Conservation (phyloP, 2,888 invertebrate genomes). For the Antitype chi region DNA sequence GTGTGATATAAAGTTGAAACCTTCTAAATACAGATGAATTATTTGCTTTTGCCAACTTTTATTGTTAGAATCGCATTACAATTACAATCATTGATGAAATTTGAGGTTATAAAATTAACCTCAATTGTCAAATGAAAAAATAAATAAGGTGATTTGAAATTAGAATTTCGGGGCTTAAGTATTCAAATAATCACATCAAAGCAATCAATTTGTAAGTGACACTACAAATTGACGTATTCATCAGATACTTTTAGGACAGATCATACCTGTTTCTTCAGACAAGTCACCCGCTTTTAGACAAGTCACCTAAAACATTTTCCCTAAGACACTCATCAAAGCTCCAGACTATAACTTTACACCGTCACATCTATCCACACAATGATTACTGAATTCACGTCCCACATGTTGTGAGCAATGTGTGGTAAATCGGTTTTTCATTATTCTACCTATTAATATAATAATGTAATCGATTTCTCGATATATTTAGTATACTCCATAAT, state of each 20-base stretch:
- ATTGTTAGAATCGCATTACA: not conserved
- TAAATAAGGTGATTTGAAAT: not conserved
- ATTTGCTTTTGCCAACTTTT: not conserved
- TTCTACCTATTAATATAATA: slow-evolving; percentile 3
- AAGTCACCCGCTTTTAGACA: too few relatives aligned
- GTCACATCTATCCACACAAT: slow-evolving; percentile 3
- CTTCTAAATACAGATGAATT: too few relatives aligned
- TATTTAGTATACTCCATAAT: slow-evolving; percentile 20
- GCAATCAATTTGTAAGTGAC: not conserved
- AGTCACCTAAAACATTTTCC: not conserved
- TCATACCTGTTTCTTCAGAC: not conserved
- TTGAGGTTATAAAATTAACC: not conserved
- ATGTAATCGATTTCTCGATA: slow-evolving; percentile 41
- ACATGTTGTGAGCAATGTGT: not conserved
- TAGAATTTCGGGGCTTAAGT: too few relatives aligned
- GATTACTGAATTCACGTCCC: slow-evolving; percentile 18
- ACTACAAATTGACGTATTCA: not conserved
- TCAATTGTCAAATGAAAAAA: not conserved
- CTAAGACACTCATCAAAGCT: not conserved
- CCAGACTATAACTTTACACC: not conserved
- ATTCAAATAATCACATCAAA: not conserved
- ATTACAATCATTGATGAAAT: not conserved
- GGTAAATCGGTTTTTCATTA: slow-evolving; percentile 40
- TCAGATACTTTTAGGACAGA: not conserved
- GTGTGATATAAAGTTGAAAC: too few relatives aligned